Conservation (phyloP, 2,888 invertebrate genomes). For the Phragmatobia fuliginosa region DNA sequence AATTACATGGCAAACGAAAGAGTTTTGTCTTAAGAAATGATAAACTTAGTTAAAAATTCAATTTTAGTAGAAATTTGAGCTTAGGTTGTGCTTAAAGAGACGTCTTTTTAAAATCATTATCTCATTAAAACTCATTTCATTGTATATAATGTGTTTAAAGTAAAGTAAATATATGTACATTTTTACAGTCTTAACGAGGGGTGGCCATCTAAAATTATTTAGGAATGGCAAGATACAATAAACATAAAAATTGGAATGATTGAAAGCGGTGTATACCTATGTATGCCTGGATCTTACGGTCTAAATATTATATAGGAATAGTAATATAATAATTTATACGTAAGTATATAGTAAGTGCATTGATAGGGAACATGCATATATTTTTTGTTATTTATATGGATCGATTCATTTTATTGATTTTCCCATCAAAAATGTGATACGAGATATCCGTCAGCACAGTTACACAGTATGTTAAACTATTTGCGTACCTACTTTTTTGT, state of each 20-base stretch:
- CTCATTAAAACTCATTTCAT: conserved; percentile 53
- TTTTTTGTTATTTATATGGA: neutral
- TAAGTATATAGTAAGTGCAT: neutral
- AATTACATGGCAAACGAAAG: conserved; percentile 79
- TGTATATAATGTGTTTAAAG: conserved; percentile 54
- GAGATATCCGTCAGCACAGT: neutral
- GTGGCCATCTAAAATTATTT: conserved; percentile 24
- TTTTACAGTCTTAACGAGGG: conserved; percentile 40
- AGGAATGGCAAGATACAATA: conserved; percentile 42
- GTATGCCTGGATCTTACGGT: neutral
- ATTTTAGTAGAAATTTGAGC: conserved; percentile 63
- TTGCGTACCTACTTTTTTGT: neutral
- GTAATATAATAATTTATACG: neutral
- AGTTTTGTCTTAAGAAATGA: conserved; percentile 69
- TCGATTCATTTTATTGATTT: neutral
- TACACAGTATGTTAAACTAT: neutral
- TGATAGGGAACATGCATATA: conserved; percentile 2
- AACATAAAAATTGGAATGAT: conserved; percentile 10
- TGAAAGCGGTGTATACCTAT: neutral
- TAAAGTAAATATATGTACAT: conserved; percentile 36
- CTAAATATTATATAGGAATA: neutral
- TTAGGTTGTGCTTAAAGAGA: conserved; percentile 62
- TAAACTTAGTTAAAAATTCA: conserved; percentile 55
- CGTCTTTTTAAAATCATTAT: conserved; percentile 45
- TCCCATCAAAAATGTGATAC: neutral